Evolutionary conservation across 23 tunicate species (phyloP).

Genomic region (Trididemnum nubilum): DNA sequence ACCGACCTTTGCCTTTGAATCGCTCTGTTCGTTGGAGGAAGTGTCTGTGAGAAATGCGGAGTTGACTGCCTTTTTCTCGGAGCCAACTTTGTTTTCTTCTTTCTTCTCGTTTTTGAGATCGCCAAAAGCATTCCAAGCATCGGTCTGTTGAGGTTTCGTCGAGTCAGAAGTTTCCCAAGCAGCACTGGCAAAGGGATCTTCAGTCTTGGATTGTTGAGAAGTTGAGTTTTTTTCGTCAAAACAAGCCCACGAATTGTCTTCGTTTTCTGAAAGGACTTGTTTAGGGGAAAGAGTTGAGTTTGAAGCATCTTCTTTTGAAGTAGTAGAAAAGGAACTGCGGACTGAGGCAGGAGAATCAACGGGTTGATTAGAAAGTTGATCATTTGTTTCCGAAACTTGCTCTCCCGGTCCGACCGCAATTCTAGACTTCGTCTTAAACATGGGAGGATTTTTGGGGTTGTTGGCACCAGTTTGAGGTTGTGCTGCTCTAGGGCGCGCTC

Average conservation of each 20-base stretch:
- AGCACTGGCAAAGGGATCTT: neutral
- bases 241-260: constrained; percentile 1
- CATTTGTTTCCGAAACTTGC: neutral
- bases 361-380: neutral
- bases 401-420: neutral
- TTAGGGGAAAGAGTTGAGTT: neutral
- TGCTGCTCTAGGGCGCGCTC: constrained; percentile 52
- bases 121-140: constrained; percentile 5
- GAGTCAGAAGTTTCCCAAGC: neutral
- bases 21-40: constrained; percentile 1
- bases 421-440: constrained; percentile 40
- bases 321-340: neutral
- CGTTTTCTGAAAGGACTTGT: neutral
- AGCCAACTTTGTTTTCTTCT: too few relatives aligned
- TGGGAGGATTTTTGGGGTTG: constrained; percentile 62
- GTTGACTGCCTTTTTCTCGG: neutral
- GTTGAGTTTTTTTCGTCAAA: neutral
- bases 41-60: neutral
- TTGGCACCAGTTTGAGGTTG: constrained; percentile 2
- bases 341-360: constrained; percentile 17
- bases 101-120: neutral
- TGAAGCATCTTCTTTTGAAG: constrained; percentile 23
- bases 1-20: neutral
- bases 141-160: neutral
- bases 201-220: neutral